Conservation (phyloP, 1,140 invertebrate genomes). For the Bombus waltoni region DNA sequence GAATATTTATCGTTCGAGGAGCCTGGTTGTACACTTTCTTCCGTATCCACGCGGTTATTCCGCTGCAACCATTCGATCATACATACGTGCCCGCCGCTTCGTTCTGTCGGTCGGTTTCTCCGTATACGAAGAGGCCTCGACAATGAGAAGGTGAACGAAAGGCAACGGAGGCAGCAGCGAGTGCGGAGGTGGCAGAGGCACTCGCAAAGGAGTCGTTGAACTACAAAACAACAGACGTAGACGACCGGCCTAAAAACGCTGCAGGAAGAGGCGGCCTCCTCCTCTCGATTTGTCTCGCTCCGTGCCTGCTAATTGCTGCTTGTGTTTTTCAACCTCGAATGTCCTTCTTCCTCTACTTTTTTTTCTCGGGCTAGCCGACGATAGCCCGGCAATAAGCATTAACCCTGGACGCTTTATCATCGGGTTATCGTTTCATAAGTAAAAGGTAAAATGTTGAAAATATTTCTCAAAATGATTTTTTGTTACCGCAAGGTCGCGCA, state of each 20-base stretch:
- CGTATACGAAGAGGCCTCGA: slow-evolving; percentile 27
- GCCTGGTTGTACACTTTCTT: slow-evolving; percentile 56
- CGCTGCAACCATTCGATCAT: slow-evolving; percentile 46
- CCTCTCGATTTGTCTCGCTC: slow-evolving; percentile 52
- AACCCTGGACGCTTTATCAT: background rate
- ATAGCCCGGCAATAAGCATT: too few relatives aligned
- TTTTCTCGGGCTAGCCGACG: too few relatives aligned
- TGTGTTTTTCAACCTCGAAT: slow-evolving; percentile 28
- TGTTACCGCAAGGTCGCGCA: too few relatives aligned
- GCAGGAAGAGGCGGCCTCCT: slow-evolving; percentile 41
- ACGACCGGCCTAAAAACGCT: slow-evolving; percentile 68
- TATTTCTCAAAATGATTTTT: too few relatives aligned
- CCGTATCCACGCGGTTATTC: slow-evolving; percentile 63
- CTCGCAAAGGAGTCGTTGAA: slow-evolving; percentile 67
- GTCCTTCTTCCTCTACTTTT: background rate
- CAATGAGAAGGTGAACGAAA: slow-evolving; percentile 47
- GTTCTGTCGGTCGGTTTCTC: slow-evolving; percentile 55
- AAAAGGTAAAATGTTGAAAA: too few relatives aligned
- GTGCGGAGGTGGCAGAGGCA: slow-evolving; percentile 44
- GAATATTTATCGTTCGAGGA: slow-evolving; percentile 70
- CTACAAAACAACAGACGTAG: slow-evolving; percentile 66
- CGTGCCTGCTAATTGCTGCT: slow-evolving; percentile 28
- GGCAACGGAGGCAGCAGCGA: slow-evolving; percentile 29
- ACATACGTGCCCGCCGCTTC: slow-evolving; percentile 49
- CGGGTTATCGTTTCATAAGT: too few relatives aligned